Percentiles rank a stretch among this genome's conserved stretches.
Conservation (phyloP, 2,888 invertebrate species). For the Yponomeuta evonymella region DNA sequence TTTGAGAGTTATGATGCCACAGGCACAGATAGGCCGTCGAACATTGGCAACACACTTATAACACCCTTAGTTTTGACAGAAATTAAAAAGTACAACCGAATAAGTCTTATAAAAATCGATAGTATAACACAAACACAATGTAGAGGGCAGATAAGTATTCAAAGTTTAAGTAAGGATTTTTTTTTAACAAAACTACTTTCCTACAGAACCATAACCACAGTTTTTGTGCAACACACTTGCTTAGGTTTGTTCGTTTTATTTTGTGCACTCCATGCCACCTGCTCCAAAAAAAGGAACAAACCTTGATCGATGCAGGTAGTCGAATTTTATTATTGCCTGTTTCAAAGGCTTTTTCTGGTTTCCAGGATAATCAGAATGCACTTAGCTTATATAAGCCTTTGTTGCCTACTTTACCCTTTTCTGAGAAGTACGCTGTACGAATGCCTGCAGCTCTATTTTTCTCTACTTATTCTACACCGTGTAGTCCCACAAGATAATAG, state of each 20-base stretch:
- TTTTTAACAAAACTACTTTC: too few species aligned
- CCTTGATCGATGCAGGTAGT: constrained; percentile 13
- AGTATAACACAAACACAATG: too few species aligned
- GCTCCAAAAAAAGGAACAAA: constrained; percentile 7
- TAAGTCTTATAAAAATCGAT: too few species aligned
- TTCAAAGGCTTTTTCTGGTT: background rate
- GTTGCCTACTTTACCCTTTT: background rate
- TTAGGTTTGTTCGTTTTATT: constrained; percentile 1
- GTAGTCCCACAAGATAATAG: background rate
- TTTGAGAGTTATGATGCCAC: too few species aligned
- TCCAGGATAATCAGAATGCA: background rate
- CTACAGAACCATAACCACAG: background rate
- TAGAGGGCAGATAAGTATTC: too few species aligned
- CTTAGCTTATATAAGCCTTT: background rate
- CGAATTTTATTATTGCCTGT: background rate
- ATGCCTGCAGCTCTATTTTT: background rate
- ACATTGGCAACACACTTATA: too few species aligned
- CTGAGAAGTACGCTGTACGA: background rate
- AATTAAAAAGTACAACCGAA: too few species aligned
- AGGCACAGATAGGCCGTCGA: too few species aligned
- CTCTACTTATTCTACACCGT: background rate
- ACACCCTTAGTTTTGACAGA: too few species aligned
- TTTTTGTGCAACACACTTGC: background rate
- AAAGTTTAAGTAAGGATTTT: too few species aligned
- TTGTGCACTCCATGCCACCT: constrained; percentile 9